A percentile compares a stretch with the other conserved stretches of the same genome.
These are phyloP conservation scores for Lycia hirtaria DNA, from an alignment of 2,888 invertebrate genomes.

Conservation along the genomic window DNA sequence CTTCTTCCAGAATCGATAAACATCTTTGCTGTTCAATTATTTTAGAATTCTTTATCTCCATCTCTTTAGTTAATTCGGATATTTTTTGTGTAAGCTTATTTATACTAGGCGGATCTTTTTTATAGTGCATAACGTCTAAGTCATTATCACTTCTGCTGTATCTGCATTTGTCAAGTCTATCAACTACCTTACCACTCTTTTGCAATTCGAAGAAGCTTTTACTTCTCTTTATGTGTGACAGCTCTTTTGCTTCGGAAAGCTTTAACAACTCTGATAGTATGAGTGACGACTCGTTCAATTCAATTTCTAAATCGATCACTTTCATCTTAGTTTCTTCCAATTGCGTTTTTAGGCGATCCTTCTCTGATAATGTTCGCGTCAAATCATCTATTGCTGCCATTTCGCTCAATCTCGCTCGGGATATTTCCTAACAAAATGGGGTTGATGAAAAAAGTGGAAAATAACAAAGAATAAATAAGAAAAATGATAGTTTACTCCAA, in stretches of 20 bases:
- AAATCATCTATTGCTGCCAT: slow-evolving; percentile 70
- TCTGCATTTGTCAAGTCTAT: slow-evolving; percentile 83
- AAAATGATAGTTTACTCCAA: slow-evolving; percentile 68
- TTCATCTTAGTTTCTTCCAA: slow-evolving; percentile 76
- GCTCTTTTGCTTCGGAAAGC: slow-evolving; percentile 73
- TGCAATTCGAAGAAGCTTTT: slow-evolving; percentile 80
- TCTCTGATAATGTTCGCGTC: slow-evolving; percentile 64
- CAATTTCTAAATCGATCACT: slow-evolving; percentile 81
- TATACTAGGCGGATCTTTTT: slow-evolving; percentile 57
- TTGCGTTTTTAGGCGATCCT: slow-evolving; percentile 67
- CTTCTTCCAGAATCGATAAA: slow-evolving; percentile 81
- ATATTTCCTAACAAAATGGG: slow-evolving; percentile 72
- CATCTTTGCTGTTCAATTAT: slow-evolving; percentile 84
- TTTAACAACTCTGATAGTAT: slow-evolving; percentile 79
- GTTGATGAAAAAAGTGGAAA: slow-evolving; percentile 65
- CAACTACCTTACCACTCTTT: slow-evolving; percentile 86
- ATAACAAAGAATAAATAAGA: slow-evolving; percentile 56
- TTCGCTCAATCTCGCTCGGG: slow-evolving; percentile 72
- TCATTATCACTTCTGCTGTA: slow-evolving; percentile 77
- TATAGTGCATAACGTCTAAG: slow-evolving; percentile 61
- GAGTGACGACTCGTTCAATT: slow-evolving; percentile 82
- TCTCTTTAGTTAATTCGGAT: slow-evolving; percentile 74
- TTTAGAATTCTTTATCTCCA: slow-evolving; percentile 80
- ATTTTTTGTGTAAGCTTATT: slow-evolving; percentile 74
- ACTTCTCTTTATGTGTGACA: slow-evolving; percentile 70